Conservation (phyloP, 1,140 invertebrate genomes). For the Drosophila santomea region DNA sequence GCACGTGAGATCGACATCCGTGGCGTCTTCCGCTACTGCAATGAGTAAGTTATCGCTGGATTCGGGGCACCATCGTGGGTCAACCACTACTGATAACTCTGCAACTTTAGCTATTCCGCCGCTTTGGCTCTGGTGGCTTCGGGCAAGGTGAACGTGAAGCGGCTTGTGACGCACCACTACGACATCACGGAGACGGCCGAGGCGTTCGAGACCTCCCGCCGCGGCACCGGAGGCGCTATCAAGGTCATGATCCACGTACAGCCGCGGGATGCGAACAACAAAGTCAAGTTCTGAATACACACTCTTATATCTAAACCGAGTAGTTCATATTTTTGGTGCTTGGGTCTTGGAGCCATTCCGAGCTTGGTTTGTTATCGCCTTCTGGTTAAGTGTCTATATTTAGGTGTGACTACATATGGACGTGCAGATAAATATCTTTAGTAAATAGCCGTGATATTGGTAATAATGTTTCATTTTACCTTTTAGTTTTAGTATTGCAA, state of each 20-base stretch:
- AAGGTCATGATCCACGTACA: constrained; percentile 97
- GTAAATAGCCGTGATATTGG: background rate
- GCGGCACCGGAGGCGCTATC: constrained; percentile 89
- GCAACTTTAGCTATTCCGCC: constrained; percentile 88
- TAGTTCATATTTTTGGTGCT: constrained; percentile 6
- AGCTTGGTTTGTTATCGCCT: background rate
- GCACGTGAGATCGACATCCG: constrained; percentile 95
- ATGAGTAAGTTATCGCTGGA: constrained; percentile 86
- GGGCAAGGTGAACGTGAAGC: constrained; percentile 93
- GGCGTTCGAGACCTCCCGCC: constrained; percentile 94
- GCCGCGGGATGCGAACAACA: constrained; percentile 86
- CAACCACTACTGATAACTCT: constrained; percentile 47
- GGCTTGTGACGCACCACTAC: constrained; percentile 96
- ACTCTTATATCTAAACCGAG: constrained; percentile 20
- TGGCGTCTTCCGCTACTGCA: constrained; percentile 96
- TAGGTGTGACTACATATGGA: too few species aligned
- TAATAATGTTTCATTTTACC: background rate
- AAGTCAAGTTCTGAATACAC: constrained; percentile 60
- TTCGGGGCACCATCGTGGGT: too few species aligned
- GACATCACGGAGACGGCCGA: constrained; percentile 92
- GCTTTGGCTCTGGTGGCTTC: constrained; percentile 93
- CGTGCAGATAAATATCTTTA: background rate
- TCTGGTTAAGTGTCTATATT: too few species aligned
- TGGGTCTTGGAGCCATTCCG: background rate
- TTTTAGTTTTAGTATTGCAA: too few species aligned